Evolutionary conservation across 2,113 vertebrate species (phyloP).

Genomic region (Lutjanus erythropterus): DNA sequence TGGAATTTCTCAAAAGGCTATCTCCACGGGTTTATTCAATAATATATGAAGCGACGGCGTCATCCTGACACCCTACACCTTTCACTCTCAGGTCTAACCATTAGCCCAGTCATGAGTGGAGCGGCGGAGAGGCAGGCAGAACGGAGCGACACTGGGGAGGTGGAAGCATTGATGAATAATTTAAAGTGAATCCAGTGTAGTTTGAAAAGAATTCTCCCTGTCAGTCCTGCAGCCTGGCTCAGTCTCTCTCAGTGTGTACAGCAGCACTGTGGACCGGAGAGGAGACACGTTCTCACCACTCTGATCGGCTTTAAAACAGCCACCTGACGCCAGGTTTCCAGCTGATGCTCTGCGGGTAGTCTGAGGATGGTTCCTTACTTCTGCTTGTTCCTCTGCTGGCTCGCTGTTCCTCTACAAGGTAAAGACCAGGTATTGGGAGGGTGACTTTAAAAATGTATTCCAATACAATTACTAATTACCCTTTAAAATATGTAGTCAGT

Average conservation of each 20-base stretch:
- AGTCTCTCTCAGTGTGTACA: conserved; percentile 28
- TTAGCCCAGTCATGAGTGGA: conserved; percentile 49
- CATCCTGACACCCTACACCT: conserved; percentile 75
- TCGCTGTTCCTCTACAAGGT: conserved; percentile 77
- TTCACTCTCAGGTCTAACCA: conserved; percentile 47
- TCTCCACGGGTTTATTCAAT: conserved; percentile 64
- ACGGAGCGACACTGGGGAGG: conserved; percentile 44
- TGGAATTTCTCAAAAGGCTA: conserved; percentile 68
- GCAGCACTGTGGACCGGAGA: conserved; percentile 53
- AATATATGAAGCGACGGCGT: conserved; percentile 75
- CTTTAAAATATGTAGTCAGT: too few relatives aligned
- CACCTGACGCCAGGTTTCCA: conserved; percentile 50
- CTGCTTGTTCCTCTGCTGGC: conserved; percentile 67
- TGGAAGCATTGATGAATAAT: conserved; percentile 76
- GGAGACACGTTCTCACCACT: conserved; percentile 17
- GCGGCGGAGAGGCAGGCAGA: conserved; percentile 59
- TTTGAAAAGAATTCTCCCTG: conserved; percentile 51
- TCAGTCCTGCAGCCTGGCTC: conserved; percentile 37
- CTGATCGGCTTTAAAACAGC: conserved; percentile 39
- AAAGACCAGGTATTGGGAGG: too few relatives aligned
- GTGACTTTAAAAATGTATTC: too few relatives aligned
- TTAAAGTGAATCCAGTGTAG: conserved; percentile 62
- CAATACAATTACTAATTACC: too few relatives aligned
- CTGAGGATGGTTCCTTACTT: conserved; percentile 48
- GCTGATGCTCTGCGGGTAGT: conserved; percentile 39